Percentiles rank a stretch among this genome's conserved stretches.
phyloP scores from a whole-genome alignment of 2,113 vertebrate species.

The Prunella fulvescens region DNA sequence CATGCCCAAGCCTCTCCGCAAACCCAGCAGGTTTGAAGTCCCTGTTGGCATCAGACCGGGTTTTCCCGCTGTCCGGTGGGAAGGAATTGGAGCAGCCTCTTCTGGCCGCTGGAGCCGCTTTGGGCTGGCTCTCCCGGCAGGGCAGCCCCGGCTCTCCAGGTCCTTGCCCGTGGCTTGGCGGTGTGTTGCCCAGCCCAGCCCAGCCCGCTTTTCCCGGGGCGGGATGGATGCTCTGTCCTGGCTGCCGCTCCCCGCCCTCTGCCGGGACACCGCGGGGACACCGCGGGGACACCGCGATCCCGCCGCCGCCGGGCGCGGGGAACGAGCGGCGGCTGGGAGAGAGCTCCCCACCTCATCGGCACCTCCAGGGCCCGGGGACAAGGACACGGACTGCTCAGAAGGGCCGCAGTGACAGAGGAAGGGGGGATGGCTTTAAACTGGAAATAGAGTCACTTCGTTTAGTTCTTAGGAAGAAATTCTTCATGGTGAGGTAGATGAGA shows the following conservation, averaged over 20 bases:
- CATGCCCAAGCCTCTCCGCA: not conserved
- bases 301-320: fast-evolving
- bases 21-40: no score
- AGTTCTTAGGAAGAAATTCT: not conserved
- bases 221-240: fast-evolving
- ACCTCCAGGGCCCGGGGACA: no score
- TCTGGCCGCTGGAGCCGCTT: no score
- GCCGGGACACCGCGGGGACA: no score
- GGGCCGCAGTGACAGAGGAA: not conserved
- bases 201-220: no score
- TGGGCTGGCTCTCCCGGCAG: not conserved
- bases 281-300: fast-evolving
- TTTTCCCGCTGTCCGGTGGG: not conserved
- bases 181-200: not conserved
- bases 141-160: not conserved
- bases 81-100: fast-evolving
- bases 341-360: fast-evolving
- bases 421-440: not conserved
- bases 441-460: not conserved
- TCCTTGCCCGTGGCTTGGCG: fast-evolving
- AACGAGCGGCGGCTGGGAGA: fast-evolving
- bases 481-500: not conserved
- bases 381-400: not conserved
- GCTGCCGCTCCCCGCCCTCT: not conserved
- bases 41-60: fast-evolving